Base-by-base conservation (phyloP, 2,113 vertebrate genomes). In the Halichoerus grypus region DNA sequence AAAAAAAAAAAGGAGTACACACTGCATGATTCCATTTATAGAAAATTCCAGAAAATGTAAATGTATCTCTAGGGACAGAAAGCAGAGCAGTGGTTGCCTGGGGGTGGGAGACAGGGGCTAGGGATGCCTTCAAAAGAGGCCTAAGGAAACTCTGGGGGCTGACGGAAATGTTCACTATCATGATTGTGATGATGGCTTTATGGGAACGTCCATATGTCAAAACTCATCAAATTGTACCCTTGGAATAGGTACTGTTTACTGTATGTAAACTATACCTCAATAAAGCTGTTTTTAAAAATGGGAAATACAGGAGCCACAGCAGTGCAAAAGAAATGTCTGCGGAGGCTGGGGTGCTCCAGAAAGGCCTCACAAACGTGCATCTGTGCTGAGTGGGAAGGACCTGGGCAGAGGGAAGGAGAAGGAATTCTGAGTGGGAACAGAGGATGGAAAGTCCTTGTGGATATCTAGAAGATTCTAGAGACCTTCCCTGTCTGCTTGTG, bases 21-120 rank as follows among this genome's bases (percentile, higher is more conserved):
- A 57, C 26, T 7, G 28, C 31, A 12, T 21, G 63, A 46, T 31
- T 69, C 61, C 33, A 11, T 26, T 9, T 59, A 67, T 18, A 49
- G 13, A 39, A 81, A 89, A 89, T 71, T 49, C 72, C 72, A 86
- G 53, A 72, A 53, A 90, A 82, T 19, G 33, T 36, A 39, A 85
- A 67, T 1, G 3, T 33, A 88, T 28, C 42, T 63, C 19, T 5
- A 77, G n/a, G 36, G 89, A 96, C 77, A 80, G 83, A 61, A 80
- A 86, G 80, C n/a, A 94, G 71, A 24, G 49, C 28, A 7, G 21
- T 15, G 4, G 36, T 13, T 79, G 55, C 59, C 39, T 24, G 26
- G n/a, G 28, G 16, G 10, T 31, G 22, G 53, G 42, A 85, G 71
- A 51, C 18, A 71, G 61, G 42, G 18, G 19, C 5, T 8, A 7